Percentiles rank a stretch among this genome's conserved stretches.
Evolutionary conservation across 2,797 vertebrate genomes (phyloP).

Genomic region (Heliangelus exortis): DNA sequence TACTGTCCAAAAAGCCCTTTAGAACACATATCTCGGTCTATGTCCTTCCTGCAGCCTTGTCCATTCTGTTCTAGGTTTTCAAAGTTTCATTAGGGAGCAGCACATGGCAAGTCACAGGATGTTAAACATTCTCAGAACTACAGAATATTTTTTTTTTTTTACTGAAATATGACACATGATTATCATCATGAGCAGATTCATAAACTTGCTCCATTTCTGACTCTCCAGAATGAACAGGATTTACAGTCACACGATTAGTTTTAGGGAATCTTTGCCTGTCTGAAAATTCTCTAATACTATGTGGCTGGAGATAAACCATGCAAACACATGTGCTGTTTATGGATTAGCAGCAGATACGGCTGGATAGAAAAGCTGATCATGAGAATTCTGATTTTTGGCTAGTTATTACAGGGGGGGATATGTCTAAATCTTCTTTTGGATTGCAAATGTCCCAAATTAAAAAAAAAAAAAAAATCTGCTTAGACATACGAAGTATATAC

Average conservation of each 20-base stretch:
- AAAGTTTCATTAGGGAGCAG: background rate
- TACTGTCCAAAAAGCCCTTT: background rate
- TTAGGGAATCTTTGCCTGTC: conserved; percentile 40
- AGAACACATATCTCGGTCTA: background rate
- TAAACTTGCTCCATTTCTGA: conserved; percentile 38
- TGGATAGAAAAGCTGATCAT: conserved; percentile 64
- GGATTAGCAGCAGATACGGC: conserved; percentile 60
- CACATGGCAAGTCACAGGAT: background rate
- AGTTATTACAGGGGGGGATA: conserved; percentile 63
- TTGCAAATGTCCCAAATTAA: conserved; percentile 51
- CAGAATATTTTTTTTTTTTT: conserved; percentile 36
- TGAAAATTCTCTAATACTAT: conserved; percentile 54
- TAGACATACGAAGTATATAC: conserved; percentile 32
- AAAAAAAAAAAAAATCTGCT: conserved; percentile 24
- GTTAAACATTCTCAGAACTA: conserved; percentile 14
- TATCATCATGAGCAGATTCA: background rate
- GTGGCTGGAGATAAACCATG: conserved; percentile 51
- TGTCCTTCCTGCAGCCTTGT: background rate
- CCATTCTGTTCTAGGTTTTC: background rate
- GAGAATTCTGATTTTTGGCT: conserved; percentile 53
- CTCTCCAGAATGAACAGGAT: conserved; percentile 55
- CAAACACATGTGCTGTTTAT: conserved; percentile 56
- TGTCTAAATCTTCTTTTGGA: conserved; percentile 63
- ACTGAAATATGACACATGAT: conserved; percentile 6
- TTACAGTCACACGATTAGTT: conserved; percentile 52